Evolutionary conservation across 2,797 vertebrate genomes (phyloP), one percentile per base, ranked within the genome.

Genomic region (Sebastiscus tertius): DNA sequence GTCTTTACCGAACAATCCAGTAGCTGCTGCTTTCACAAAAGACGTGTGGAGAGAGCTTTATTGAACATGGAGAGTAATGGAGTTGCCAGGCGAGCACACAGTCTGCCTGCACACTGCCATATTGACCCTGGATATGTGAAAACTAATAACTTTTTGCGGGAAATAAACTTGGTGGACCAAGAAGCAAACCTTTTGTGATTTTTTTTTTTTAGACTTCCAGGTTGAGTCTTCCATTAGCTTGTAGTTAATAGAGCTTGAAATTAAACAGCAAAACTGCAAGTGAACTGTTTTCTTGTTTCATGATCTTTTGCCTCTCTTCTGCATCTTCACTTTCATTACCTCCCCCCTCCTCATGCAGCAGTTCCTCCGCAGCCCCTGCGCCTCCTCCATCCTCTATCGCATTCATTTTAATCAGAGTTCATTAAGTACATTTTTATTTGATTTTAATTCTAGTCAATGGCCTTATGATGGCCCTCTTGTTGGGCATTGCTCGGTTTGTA

Each of bases 191-290:
- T 84, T 90, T 82, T 78, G 85, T 81, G 68, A 86, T 18, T 16
- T 46, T 4, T 18, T 16, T 46, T 4, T 88, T 84, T 75, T 68
- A 61, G 61, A 81, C 75, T 76, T 87, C 76, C 77, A 82, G 69
- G 62, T 87, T 71, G 77, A 59, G 77, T 77, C 81, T 85, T 75
- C 67, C 75, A 85, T 90, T 85, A 81, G 72, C 74, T 27, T 80
- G 87, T 31, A 87, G 82, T 93, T 92, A 93, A 93, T 88, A 85
- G 87, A 70, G 93, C 91, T 88, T 93, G 92, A 94, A 94, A 93
- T 95, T 87, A 92, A 92, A 91, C 63, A 56, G 67, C 86, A 88
- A 79, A 89, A 85, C 72, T 70, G 58, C 75, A 72, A 79, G 67
- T 26, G 42, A 82, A 77, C 61, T 34, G 54, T 82, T 90, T 79